Percentiles rank a stretch among this genome's conserved stretches.
These are phyloP conservation scores for Halictus rubicundus DNA, from an alignment of 1,140 invertebrate species.

Conservation along the genomic window DNA sequence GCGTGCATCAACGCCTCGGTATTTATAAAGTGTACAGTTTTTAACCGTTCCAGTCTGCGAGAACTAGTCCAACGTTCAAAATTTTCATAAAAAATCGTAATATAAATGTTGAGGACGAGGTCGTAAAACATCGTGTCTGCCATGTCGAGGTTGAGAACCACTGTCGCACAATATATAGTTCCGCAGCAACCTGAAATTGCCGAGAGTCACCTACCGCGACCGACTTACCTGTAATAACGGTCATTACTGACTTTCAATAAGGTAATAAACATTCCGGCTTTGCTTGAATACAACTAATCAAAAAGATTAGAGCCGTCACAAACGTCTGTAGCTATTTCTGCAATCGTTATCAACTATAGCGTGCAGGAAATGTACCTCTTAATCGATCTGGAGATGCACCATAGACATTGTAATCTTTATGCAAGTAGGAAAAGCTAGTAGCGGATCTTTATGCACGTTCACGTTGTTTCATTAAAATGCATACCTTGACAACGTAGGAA, in stretches of 20 bases:
- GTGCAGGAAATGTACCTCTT: background rate
- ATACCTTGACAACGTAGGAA: too few relatives aligned
- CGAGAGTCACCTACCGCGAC: background rate
- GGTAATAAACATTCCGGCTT: background rate
- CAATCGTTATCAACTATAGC: too few relatives aligned
- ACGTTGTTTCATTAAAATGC: too few relatives aligned
- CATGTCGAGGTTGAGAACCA: background rate
- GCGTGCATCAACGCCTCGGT: background rate
- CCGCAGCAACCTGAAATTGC: conserved; percentile 14
- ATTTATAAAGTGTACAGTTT: background rate
- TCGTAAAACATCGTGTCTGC: background rate
- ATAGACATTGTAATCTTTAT: background rate
- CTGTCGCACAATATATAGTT: background rate
- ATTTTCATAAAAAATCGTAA: background rate
- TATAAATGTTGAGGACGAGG: background rate
- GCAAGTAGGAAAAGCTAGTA: too few relatives aligned
- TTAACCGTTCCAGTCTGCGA: background rate
- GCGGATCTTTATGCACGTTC: too few relatives aligned
- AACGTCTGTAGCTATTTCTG: too few relatives aligned
- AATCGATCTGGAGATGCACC: background rate
- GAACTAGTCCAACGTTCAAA: background rate
- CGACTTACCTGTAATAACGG: background rate
- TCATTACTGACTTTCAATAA: conserved; percentile 4
- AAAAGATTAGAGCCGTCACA: background rate
- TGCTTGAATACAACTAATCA: background rate